phyloP scores from a whole-genome alignment of 2,113 vertebrate species.

The Lathamus discolor region DNA sequence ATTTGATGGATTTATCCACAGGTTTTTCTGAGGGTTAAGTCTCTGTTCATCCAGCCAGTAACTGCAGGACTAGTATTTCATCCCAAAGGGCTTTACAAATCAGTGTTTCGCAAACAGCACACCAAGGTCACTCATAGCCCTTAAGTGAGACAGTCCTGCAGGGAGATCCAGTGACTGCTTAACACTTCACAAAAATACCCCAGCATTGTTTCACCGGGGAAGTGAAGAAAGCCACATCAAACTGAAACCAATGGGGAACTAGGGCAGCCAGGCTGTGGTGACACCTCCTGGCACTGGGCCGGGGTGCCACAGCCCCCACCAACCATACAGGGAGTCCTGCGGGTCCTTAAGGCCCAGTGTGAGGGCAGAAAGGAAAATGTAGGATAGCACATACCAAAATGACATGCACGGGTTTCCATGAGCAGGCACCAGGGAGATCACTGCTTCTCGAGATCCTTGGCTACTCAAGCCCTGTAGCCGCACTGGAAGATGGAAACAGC shows the following conservation, averaged over 20 bases:
- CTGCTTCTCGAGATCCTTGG: background rate
- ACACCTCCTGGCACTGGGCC: background rate
- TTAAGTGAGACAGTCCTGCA: background rate
- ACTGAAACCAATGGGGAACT: background rate
- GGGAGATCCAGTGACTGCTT: background rate
- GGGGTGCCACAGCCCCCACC: background rate
- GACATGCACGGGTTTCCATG: background rate
- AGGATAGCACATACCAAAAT: background rate
- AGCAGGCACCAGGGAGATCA: background rate
- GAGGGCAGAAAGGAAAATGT: background rate
- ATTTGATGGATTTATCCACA: background rate
- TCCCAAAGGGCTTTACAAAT: background rate
- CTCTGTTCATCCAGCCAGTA: background rate
- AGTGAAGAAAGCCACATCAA: background rate
- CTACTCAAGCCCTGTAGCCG: background rate
- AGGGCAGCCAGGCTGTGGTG: background rate
- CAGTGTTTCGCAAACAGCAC: background rate
- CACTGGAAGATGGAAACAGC: background rate
- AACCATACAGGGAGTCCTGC: fast-evolving
- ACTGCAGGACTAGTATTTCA: background rate
- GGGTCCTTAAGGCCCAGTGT: background rate
- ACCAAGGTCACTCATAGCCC: background rate
- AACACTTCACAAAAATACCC: background rate
- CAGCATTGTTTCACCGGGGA: background rate
- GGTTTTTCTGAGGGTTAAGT: background rate